Conservation (phyloP, 1,140 invertebrate species). For the Laupala kohalensis region DNA sequence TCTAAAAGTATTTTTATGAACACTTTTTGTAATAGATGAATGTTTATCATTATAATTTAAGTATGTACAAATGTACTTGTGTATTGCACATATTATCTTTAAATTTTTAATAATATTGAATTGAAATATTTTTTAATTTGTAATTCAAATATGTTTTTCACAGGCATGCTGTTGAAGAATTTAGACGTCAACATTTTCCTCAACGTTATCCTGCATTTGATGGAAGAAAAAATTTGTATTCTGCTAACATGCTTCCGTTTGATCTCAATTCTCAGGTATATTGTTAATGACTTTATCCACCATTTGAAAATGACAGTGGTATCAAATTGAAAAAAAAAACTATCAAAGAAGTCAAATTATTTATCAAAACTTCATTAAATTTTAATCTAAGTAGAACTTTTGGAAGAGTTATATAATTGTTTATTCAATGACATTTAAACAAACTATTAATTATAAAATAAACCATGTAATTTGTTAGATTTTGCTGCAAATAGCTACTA, state of each 20-base stretch:
- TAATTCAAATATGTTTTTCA: constrained; percentile 1
- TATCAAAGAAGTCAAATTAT: neutral
- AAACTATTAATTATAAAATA: too few relatives aligned
- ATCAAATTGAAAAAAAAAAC: neutral
- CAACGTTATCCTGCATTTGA: constrained; percentile 48
- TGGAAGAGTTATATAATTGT: neutral
- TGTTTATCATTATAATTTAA: constrained; percentile 13
- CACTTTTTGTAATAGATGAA: constrained; percentile 11
- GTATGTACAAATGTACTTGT: too few relatives aligned
- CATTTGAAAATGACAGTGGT: neutral
- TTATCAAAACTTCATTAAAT: neutral
- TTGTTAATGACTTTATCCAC: neutral
- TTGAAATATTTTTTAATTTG: constrained; percentile 4
- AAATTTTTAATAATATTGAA: constrained; percentile 14
- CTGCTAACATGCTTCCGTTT: constrained; percentile 23
- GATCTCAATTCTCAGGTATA: neutral
- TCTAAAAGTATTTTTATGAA: constrained; percentile 4
- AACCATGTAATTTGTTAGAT: too few relatives aligned
- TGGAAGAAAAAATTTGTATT: constrained; percentile 53
- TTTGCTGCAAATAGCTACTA: too few relatives aligned
- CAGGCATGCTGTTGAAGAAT: constrained; percentile 21
- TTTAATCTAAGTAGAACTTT: neutral
- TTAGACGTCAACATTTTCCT: constrained; percentile 22
- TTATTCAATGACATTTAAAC: too few relatives aligned
- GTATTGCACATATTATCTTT: constrained; percentile 13